These are phyloP conservation scores for Acanthisitta chloris DNA, from an alignment of 2,113 vertebrate species.

Conservation along the genomic window DNA sequence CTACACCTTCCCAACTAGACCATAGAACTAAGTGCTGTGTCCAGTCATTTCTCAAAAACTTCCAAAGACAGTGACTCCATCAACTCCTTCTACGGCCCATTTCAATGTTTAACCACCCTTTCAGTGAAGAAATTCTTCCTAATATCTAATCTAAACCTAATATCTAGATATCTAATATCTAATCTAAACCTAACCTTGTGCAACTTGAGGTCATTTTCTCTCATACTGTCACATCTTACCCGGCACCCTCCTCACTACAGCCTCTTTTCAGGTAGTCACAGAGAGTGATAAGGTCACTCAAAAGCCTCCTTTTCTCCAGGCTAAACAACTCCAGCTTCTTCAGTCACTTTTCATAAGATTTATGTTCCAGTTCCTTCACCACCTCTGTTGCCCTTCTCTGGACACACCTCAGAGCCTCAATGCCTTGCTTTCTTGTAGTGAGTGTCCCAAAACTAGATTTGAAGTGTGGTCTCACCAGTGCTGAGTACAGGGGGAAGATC, in stretches of 20 bases:
- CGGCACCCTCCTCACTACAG: background rate
- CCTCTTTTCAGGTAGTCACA: background rate
- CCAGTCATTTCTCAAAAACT: fast-evolving
- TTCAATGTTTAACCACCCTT: background rate
- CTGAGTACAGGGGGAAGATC: no score
- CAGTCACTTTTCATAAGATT: background rate
- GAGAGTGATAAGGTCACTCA: no score
- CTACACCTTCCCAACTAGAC: background rate
- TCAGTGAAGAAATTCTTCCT: background rate
- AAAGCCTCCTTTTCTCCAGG: background rate
- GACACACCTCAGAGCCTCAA: background rate
- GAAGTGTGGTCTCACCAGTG: background rate
- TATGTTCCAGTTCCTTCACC: background rate
- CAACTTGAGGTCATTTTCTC: background rate
- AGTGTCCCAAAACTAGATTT: background rate
- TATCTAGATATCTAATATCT: no score
- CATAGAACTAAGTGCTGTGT: fast-evolving
- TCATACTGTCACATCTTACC: background rate
- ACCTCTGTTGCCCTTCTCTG: background rate
- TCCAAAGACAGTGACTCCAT: background rate
- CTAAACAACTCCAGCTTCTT: no score
- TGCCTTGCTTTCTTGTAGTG: background rate
- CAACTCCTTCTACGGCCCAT: background rate
- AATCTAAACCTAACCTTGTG: background rate
- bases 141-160: background rate